phyloP scores from a whole-genome alignment of 2,888 invertebrate genomes.

The Scrobipalpa atriplicella region DNA sequence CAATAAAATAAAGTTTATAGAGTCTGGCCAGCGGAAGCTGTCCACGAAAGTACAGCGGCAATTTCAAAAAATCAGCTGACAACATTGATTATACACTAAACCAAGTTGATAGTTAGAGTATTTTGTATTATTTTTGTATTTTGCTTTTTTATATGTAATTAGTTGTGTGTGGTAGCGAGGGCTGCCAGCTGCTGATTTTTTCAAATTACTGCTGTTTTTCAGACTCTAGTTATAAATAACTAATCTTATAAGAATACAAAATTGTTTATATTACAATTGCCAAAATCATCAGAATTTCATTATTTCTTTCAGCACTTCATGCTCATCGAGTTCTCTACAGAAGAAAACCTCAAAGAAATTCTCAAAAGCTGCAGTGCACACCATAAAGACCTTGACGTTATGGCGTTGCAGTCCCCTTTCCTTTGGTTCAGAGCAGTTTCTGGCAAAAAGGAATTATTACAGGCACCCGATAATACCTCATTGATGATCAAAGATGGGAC shows the following conservation, averaged over 20 bases:
- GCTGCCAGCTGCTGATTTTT: no score
- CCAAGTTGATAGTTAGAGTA: no score
- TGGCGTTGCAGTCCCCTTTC: conserved; percentile 87
- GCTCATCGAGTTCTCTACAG: conserved; percentile 86
- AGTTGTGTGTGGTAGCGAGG: no score
- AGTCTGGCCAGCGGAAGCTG: no score
- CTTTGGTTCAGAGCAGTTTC: conserved; percentile 86
- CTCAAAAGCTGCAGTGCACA: conserved; percentile 82
- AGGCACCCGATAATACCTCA: conserved; percentile 33
- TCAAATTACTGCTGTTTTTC: no score
- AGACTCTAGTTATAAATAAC: no score
- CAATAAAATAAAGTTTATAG: neutral
- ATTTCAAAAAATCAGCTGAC: neutral
- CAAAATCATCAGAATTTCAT: neutral
- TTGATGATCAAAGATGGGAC: conserved; percentile 74
- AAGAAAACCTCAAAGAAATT: conserved; percentile 78
- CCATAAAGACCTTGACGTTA: conserved; percentile 80
- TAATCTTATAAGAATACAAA: neutral
- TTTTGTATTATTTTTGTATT: no score
- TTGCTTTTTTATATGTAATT: no score
- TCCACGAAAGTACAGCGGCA: no score
- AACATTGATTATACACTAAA: no score
- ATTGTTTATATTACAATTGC: neutral
- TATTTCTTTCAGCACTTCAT: conserved; percentile 85
- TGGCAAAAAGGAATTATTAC: conserved; percentile 51